Evolutionary conservation across 2,888 invertebrate species (phyloP), one percentile per base, ranked within the genome.

Genomic region (Dexiosoma caninum): DNA sequence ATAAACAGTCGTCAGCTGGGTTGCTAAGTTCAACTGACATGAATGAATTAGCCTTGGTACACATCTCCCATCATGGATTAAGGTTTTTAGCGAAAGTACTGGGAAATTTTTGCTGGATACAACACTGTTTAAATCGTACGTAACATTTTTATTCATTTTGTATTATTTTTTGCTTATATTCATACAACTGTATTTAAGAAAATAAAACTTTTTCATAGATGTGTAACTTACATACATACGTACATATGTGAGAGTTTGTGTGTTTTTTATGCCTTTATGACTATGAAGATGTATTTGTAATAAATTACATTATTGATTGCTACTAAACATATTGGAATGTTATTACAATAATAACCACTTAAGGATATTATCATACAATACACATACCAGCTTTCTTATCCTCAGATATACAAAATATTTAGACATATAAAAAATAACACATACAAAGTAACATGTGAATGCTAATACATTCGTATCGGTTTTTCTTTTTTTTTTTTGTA

Each of bases 221-320:
- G 40, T 53, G 44, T 64, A 32, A 42, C 40, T 7, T 8, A 5
- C 6, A 14, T 10, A 27, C 8, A 14, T 23, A 40, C 14, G 2
- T 4, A n/a, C 14, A 14, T 35, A 6, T 35, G 16, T 37, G 7
- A 16, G 12, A 27, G n/a, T 23, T 16, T 27, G 2, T 44, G 6
- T 23, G 9, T n/a, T 10, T 30, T 21, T 51, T 53, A 30, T 62
- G 55, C 16, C 1, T 62, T 42, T 32, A 53, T 72, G 51, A 51
- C 32, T 62, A 37, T 66, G 35, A 55, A 74, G 37, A 46, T 74
- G 46, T 57, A 57, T 74, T 69, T 78, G 62, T 57, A 64, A 78
- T 70, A 80, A 80, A 80, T 80, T 75, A 66, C 46, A 59, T 76
- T 80, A 80, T 80, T 80, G 80, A 80, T 76, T 80, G 80, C 66